Evolutionary conservation across 2,797 vertebrate genomes (phyloP), one percentile per base, ranked within the genome.

Genomic region (Garrulus glandarius): DNA sequence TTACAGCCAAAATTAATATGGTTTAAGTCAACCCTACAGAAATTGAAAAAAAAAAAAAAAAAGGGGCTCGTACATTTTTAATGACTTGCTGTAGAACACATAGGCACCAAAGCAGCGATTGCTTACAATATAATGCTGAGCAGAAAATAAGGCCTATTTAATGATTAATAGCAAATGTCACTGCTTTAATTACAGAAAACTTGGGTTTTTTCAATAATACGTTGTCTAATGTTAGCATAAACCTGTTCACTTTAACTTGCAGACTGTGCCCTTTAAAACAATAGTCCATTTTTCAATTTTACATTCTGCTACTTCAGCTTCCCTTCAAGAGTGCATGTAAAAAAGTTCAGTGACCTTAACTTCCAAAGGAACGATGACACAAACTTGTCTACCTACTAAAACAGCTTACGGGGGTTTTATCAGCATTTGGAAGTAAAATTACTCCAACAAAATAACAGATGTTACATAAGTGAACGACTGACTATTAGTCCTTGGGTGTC

Each of bases 281-380:
- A 95, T 32, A 37, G 95, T 92, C 97, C 97, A 98, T 99, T 99
- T 99, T 98, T 99, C 98, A 99, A 97, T 96, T 97, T 92, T 90
- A 94, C 69, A 97, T 98, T 99, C 95, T 99, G 99, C 98, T 98
- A 97, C 96, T 98, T 99, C 98, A 99, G 98, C 98, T 98, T 98
- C 97, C 94, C 97, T 98, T 98, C 98, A 98, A 98, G 97, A 94
- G 96, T 93, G 97, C 97, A 98, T 95, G 96, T 96, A 97, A 96
- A 94, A 80, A 96, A 97, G 96, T 98, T 97, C 98, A 96, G 39
- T 97, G 98, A 98, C 98, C 98, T 98, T 96, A 59, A 89, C 95
- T 93, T 97, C 93, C 96, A 98, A 96, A 97, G 75, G 87, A 91
- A 96, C 93, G 94, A 97, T 91, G 78, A 97, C 96, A 98, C 93